Evolutionary conservation across 1,140 invertebrate species (phyloP).

Genomic region (Apis florea): DNA sequence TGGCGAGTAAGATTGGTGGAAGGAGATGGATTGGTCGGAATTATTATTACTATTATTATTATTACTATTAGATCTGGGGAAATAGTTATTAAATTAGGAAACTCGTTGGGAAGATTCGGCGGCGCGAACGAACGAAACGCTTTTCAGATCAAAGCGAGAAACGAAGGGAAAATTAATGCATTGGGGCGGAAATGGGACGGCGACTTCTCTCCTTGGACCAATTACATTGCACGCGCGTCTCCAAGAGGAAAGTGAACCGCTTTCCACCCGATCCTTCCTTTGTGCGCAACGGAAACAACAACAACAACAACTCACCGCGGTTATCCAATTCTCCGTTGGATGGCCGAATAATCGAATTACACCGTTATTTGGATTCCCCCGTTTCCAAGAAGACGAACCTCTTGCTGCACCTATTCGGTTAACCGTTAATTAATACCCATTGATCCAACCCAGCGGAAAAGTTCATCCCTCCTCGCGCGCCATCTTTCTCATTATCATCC

Average conservation of each 20-base stretch:
- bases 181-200: conserved; percentile 67
- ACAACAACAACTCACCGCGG: conserved; percentile 58
- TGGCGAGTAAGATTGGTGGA: background rate
- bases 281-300: conserved; percentile 53
- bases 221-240: conserved; percentile 56
- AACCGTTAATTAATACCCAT: conserved; percentile 71
- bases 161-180: conserved; percentile 51
- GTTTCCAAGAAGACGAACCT: conserved; percentile 41
- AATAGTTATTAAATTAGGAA: conserved; percentile 8
- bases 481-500: no score
- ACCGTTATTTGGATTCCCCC: conserved; percentile 55
- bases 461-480: no score
- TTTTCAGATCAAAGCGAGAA: background rate
- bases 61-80: background rate
- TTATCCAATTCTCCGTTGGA: conserved; percentile 70
- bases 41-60: background rate
- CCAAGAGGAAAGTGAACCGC: conserved; percentile 58
- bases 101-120: background rate
- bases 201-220: conserved; percentile 64
- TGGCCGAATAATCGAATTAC: conserved; percentile 72
- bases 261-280: conserved; percentile 61
- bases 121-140: no score
- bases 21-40: no score
- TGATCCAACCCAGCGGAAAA: no score
- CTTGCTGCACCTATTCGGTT: conserved; percentile 59